Conservation (phyloP, 2,113 vertebrate species). For the Chaenogobius annularis region DNA sequence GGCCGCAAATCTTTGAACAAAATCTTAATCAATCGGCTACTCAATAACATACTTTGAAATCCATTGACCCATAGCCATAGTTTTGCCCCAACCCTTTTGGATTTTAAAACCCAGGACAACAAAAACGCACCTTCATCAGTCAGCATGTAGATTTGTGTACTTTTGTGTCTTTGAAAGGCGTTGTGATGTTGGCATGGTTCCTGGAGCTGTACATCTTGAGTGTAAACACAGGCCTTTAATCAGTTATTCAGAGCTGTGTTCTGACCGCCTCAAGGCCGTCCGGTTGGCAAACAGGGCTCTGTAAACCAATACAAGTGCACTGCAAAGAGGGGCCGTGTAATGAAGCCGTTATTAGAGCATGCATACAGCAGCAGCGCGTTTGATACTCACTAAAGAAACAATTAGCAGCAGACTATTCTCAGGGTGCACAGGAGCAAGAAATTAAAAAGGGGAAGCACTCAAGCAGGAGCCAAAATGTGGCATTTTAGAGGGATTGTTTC, state of each 20-base stretch:
- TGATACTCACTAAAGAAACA: constrained; percentile 52
- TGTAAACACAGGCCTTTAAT: constrained; percentile 54
- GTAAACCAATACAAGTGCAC: constrained; percentile 42
- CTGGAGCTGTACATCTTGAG: constrained; percentile 21
- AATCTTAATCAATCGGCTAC: neutral
- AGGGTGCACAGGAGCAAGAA: constrained; percentile 41
- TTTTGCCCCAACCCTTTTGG: neutral
- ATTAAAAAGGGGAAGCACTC: constrained; percentile 45
- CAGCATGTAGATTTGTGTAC: neutral
- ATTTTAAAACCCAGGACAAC: neutral
- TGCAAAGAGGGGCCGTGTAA: constrained; percentile 47
- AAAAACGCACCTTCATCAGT: neutral
- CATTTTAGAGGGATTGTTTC: neutral
- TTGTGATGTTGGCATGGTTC: constrained; percentile 11
- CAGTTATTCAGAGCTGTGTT: constrained; percentile 46
- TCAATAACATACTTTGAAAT: neutral
- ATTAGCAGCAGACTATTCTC: constrained; percentile 46
- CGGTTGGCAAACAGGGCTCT: constrained; percentile 55
- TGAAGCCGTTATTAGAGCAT: constrained; percentile 46
- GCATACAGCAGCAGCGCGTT: constrained; percentile 36
- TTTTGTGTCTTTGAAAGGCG: constrained; percentile 31
- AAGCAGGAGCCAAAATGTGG: constrained; percentile 40
- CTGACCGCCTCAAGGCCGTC: constrained; percentile 42
- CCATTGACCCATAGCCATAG: neutral
- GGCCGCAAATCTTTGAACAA: neutral